phyloP scores from a whole-genome alignment of 2,113 vertebrate species.

The Oreochromis spilurus region DNA sequence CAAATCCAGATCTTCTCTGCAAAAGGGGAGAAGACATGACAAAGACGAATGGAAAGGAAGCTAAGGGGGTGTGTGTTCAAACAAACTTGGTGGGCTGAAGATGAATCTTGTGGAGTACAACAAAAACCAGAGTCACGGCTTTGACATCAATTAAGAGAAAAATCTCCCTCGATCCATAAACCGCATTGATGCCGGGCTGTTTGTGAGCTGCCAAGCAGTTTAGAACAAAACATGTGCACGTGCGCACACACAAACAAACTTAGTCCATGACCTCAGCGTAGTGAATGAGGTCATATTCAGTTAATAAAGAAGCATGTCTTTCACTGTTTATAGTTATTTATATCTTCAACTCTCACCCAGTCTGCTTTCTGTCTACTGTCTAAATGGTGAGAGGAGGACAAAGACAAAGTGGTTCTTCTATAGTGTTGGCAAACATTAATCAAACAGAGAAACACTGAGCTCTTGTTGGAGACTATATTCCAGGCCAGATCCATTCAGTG shows the following conservation, averaged over 20 bases:
- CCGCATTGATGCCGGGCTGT: background rate
- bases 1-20: background rate
- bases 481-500: background rate
- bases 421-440: background rate
- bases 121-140: background rate
- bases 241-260: background rate
- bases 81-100: background rate
- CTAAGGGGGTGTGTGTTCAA: background rate
- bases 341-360: conserved; percentile 27
- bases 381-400: background rate
- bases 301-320: conserved; percentile 11
- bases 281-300: conserved; percentile 13
- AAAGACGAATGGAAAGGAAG: background rate
- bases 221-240: background rate
- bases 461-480: background rate
- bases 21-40: background rate
- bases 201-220: background rate
- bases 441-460: background rate
- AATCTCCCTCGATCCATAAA: background rate
- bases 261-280: background rate
- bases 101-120: background rate
- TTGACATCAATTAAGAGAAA: conserved; percentile 43
- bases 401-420: background rate
- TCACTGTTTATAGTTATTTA: conserved; percentile 43
- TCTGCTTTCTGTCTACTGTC: background rate